phyloP scores from a whole-genome alignment of 1,140 invertebrate species.

The Rhyzopertha dominica region DNA sequence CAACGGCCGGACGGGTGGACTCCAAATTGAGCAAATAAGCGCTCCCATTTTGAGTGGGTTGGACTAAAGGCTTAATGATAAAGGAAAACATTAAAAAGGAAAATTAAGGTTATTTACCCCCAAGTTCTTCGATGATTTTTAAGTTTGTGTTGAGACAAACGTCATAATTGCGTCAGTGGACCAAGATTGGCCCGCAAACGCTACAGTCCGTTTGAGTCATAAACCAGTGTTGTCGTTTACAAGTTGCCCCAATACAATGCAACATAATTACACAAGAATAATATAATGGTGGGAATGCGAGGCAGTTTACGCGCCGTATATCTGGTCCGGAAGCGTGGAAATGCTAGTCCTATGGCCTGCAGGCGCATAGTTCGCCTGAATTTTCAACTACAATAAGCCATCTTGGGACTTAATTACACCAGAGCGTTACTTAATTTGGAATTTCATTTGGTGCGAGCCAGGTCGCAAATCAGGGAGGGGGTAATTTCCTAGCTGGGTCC shows the following conservation, averaged over 20 bases:
- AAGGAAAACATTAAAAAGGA: neutral
- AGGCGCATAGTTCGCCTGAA: conserved; percentile 4
- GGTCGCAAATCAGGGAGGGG: conserved; percentile 44
- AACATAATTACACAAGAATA: conserved; percentile 36
- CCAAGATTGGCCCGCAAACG: no score
- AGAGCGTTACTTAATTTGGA: conserved; percentile 40
- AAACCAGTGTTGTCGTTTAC: no score
- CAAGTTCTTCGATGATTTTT: no score
- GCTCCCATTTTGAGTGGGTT: no score
- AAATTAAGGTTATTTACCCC: neutral
- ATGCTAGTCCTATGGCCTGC: conserved; percentile 6
- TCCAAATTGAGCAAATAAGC: neutral
- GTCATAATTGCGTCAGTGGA: no score
- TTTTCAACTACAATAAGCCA: conserved; percentile 38
- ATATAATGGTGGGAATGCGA: conserved; percentile 32
- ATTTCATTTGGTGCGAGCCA: conserved; percentile 42
- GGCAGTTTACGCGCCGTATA: conserved; percentile 25
- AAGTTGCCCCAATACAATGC: conserved; percentile 27
- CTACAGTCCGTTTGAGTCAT: no score
- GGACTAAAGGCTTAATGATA: neutral
- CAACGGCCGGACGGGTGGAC: neutral
- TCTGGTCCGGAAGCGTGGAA: conserved; percentile 8
- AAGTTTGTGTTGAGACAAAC: no score
- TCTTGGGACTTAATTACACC: conserved; percentile 39
- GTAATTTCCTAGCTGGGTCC: conserved; percentile 37